A percentile compares a stretch with the other conserved stretches of the same genome.
phyloP scores from a whole-genome alignment of 2,888 invertebrate species.

The Halictus ligatus region DNA sequence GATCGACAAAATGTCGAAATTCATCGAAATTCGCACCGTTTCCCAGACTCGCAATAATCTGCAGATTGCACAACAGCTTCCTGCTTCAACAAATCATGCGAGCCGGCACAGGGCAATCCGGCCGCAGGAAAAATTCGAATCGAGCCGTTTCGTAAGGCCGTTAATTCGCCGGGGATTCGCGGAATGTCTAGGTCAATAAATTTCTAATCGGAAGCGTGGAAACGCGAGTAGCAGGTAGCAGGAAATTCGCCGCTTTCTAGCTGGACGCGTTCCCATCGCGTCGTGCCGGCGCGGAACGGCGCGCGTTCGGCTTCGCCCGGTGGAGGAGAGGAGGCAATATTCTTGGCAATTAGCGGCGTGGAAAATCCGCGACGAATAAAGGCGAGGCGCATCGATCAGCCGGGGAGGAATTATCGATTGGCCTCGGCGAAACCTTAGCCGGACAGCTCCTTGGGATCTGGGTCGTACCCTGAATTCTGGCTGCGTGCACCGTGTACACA shows the following conservation, averaged over 20 bases:
- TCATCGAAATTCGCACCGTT: neutral
- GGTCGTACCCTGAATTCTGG: constrained; percentile 81
- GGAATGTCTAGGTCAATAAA: constrained; percentile 26
- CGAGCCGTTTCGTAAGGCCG: neutral
- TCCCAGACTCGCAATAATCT: neutral
- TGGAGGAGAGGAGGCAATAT: neutral
- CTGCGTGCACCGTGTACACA: constrained; percentile 57
- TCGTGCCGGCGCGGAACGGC: neutral
- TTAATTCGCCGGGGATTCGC: neutral
- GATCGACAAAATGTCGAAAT: no score
- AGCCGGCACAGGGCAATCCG: neutral
- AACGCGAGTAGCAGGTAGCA: neutral
- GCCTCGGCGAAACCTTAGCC: constrained; percentile 74
- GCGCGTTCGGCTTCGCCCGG: no score
- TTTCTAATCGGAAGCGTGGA: constrained; percentile 26
- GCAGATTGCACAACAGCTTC: neutral
- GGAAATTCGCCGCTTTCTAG: constrained; percentile 28
- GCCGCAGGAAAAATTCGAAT: neutral
- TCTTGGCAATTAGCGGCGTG: constrained; percentile 57
- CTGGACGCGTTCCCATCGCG: constrained; percentile 23
- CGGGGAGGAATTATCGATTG: constrained; percentile 78
- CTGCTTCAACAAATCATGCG: neutral
- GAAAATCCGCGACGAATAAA: constrained; percentile 61
- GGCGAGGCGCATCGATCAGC: constrained; percentile 75
- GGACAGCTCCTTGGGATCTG: constrained; percentile 76